Base-by-base conservation (phyloP, 2,797 vertebrate genomes). In the Rhinichthys osculus region DNA sequence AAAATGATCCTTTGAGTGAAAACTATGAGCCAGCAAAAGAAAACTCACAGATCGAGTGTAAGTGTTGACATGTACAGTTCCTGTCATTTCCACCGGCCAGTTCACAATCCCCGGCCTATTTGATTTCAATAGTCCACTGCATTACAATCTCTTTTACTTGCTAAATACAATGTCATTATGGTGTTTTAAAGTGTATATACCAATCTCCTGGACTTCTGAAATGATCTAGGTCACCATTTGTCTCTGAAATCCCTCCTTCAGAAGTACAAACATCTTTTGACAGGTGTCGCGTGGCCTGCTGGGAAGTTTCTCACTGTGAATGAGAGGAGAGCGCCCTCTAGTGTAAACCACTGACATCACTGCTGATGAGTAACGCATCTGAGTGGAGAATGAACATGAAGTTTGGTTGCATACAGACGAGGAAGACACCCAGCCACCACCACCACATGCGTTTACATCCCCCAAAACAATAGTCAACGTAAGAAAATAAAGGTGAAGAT, bases 401-500 rank as follows among this genome's bases (percentile, higher is more conserved):
- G 33, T 85, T 87, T 85, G 78, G 89, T 84, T 92, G 90, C 90
- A 87, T 90, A 90, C 52, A 86, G 86, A 89, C 16, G 50, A 82
- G 72, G 72, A 92, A 87, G 66, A 85, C 81, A 81, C 50, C 73
- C 77, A 77, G 73, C 64, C 86, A 83, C 83, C 67, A 83, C 83
- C 67, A 66, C 52, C 52, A 59, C 74, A 57, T 47, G 50, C 64
- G 70, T 85, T 64, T 57, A 83, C 79, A 83, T 57, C 27, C 76
- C 69, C 83, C 69, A 91, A 86, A 62, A 38, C 85, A 76, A 90
- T 92, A 87, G 66, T 83, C 73, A 84, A 91, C 69, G 90, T 97
- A 98, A 95, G 97, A 98, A 98, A 98, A 98, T 97, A 99, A 96
- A 96, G 94, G 94, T 95, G 92, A 95, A 94, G 94, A 95, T 96